Percentiles rank a stretch among this genome's conserved stretches.
These are phyloP conservation scores for Scotopteryx bipunctaria DNA, from an alignment of 2,888 invertebrate genomes.

Conservation along the genomic window DNA sequence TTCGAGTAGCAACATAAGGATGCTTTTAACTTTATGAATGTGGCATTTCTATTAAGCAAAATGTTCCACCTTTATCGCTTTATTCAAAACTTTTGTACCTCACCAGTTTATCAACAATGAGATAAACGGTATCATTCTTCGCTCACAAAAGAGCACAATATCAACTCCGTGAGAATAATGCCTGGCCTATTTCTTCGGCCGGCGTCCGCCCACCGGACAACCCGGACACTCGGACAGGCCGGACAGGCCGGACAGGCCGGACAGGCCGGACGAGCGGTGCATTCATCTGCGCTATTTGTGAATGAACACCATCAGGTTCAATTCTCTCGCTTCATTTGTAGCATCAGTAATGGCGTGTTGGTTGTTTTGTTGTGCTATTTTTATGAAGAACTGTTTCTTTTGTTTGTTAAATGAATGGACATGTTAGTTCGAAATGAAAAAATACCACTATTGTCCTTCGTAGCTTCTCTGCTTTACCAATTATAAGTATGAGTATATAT, in stretches of 20 bases:
- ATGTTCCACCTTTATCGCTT: too few relatives aligned
- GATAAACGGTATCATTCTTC: conserved; percentile 1
- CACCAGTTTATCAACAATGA: conserved; percentile 1
- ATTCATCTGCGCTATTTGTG: conserved; percentile 23
- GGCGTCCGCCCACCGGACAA: neutral
- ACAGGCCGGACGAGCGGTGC: conserved; percentile 9
- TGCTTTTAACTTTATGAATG: too few relatives aligned
- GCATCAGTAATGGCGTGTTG: conserved; percentile 29
- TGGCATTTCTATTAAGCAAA: too few relatives aligned
- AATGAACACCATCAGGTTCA: conserved; percentile 45
- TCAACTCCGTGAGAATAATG: conserved; percentile 8
- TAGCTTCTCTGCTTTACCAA: neutral
- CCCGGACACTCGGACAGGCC: conserved; percentile 6
- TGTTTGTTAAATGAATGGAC: conserved; percentile 5
- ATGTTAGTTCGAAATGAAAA: neutral
- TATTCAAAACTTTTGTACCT: neutral
- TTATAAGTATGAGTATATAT: too few relatives aligned
- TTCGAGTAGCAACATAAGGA: conserved; percentile 2
- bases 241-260: conserved; percentile 8
- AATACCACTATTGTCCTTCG: neutral
- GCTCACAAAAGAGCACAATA: conserved; percentile 14
- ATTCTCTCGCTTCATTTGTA: conserved; percentile 47
- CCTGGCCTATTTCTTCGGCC: conserved; percentile 17
- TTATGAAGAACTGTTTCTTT: conserved; percentile 1
- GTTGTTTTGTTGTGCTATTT: conserved; percentile 4